Base-by-base conservation (phyloP, 2,797 vertebrate species). In the Mus minutoides region DNA sequence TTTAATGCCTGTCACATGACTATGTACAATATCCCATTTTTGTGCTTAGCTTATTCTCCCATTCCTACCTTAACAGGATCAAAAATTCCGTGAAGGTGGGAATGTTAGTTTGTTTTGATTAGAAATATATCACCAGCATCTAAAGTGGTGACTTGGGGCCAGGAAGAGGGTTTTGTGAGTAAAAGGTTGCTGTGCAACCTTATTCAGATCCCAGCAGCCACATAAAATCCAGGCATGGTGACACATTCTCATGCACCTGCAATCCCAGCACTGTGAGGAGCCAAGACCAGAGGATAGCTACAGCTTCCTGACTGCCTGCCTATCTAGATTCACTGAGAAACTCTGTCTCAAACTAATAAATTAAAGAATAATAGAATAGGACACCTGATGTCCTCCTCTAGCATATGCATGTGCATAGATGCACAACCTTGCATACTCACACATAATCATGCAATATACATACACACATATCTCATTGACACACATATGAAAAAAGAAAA, bases 21-120 rank as follows among this genome's bases (percentile, higher is more conserved):
- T 14, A 13, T 17, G 78, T 73, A 12, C 85, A 86, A 67, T 64
- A 60, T 85, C 43, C 12, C 73, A 31, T 89, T 88, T 71, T 86
- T 24, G 82, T 90, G 29, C 22, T 84, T 92, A 54, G 29, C 22
- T 84, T 92, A 54, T 96, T 92, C 91, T 96, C 58, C 26, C 29
- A n/a, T 87, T 43, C 5, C 26, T 13, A 95, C 9, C n/a, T 11
- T 19, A 92, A 37, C 9, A 26, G 90, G n/a, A 90, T 91, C 84
- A 34, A 76, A 79, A 96, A 79, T 24, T 37, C 7, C n/a, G 75
- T 14, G 4, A 75, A 67, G 9, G 4, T 90, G 26, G 11, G 2
- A 7, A 88, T 71, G 52, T 92, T 92, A 77, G 6, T 67, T 37
- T 91, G 9, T 22, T 84, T 88, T 95, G 4, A 34, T 54, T 49